These are phyloP conservation scores for Struthio camelus DNA, from an alignment of 2,113 vertebrate genomes.

Conservation along the genomic window DNA sequence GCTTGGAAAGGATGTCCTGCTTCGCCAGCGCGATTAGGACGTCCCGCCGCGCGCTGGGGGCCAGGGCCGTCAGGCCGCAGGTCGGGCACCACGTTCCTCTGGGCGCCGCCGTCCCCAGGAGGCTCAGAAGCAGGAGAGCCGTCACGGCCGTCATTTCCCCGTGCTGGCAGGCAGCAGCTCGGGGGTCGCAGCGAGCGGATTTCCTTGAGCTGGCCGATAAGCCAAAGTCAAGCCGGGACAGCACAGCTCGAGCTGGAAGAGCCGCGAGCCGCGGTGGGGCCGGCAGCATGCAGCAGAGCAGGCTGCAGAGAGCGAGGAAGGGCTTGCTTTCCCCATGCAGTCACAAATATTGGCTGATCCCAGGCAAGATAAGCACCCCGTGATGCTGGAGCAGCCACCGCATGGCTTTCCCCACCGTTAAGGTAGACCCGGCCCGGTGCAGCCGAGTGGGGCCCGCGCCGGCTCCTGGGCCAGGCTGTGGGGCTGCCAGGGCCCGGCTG, in stretches of 20 bases:
- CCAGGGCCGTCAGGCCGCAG: slow-evolving; percentile 72
- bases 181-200: background rate
- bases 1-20: slow-evolving; percentile 86
- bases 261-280: rapidly evolving
- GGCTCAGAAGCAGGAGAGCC: background rate
- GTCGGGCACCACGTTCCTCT: slow-evolving; percentile 42
- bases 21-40: slow-evolving; percentile 84
- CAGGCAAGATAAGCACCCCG: background rate
- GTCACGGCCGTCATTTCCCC: background rate
- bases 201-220: background rate
- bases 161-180: background rate
- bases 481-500: background rate
- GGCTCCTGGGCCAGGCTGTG: background rate
- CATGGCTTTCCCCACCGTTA: background rate
- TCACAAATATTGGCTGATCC: slow-evolving; percentile 60
- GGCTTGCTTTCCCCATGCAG: background rate
- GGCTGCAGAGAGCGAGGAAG: background rate
- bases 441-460: too few relatives aligned
- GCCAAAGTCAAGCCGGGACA: background rate
- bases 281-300: background rate
- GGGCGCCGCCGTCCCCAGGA: background rate
- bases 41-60: slow-evolving; percentile 71
- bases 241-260: background rate
- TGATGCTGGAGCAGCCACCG: background rate
- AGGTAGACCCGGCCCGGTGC: background rate